Conservation (phyloP, 2,113 vertebrate species). For the Pavo muticus region DNA sequence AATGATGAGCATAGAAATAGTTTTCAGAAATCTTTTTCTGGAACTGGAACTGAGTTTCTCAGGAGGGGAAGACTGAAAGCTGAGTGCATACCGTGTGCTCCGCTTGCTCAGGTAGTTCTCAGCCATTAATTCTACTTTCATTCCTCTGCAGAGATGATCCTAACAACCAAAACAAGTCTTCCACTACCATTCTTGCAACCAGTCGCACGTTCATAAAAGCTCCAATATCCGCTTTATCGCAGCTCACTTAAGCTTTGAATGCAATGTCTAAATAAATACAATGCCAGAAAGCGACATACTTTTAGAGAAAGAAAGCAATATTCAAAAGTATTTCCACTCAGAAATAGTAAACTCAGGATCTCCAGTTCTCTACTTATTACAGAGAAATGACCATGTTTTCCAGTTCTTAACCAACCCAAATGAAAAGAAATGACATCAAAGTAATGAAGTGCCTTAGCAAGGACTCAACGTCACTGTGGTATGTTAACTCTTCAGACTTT, state of each 20-base stretch:
- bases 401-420: neutral
- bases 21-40: constrained; percentile 17
- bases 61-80: constrained; percentile 19
- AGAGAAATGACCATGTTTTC: neutral
- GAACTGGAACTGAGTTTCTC: constrained; percentile 23
- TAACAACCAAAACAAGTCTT: neutral
- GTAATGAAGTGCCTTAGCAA: neutral
- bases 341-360: neutral
- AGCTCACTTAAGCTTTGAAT: neutral
- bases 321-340: neutral
- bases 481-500: neutral
- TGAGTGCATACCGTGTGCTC: neutral
- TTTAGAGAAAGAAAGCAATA: neutral
- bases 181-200: neutral
- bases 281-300: fast-evolving
- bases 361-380: fast-evolving
- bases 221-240: fast-evolving
- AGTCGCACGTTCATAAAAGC: neutral
- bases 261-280: neutral
- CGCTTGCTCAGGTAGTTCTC: neutral
- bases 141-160: neutral
- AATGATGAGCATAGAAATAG: constrained; percentile 48
- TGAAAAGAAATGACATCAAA: neutral
- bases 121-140: neutral
- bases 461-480: neutral